Base-by-base conservation (phyloP, 2,113 vertebrate species). In the Tachycineta bicolor region DNA sequence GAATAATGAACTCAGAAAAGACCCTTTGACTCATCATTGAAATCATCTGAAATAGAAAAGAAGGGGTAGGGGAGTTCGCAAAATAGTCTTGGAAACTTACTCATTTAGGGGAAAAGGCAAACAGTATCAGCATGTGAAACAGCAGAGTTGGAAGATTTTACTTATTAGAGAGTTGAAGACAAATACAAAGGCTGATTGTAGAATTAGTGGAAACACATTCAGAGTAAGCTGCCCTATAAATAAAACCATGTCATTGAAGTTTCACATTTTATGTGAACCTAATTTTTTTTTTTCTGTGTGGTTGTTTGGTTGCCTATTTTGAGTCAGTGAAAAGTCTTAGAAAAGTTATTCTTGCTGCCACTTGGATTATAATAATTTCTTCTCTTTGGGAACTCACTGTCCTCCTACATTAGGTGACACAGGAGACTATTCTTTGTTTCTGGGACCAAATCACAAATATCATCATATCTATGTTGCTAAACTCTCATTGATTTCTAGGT, bases 61-160 rank as follows among this genome's bases (percentile, higher is more conserved):
- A 52, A 79, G 41, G 28, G 9, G 4, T 4, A 9, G 1, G 8
- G 4, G 2, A 23, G 6, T 2, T 78, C 16, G 49, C 26, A 58
- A 43, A 80, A 53, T 2, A 46, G 7, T 37, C 59, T 58, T 50
- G 14, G 33, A 92, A 79, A 9, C n/a, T 49, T 39, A 19, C 8
- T 89, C 3, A 12, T 70, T 81, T 75, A 63, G 13, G 56, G n/a
- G 6, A 81, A 80, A 76, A 39, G 24, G 37, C 71, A 86, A 77
- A 74, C 2, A 58, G 18, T 46, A 70, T 11, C 29, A 74, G 31
- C 41, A 80, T 19, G 33, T 15, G 25, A 74, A 92, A 67, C 12
- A 73, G 6, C 21, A 76, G 39, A 67, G 14, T 23, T 85, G 28
- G 10, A 44, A 46, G 1, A 58, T 46, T 81, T 92, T 55, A 84